Evolutionary conservation across 2,113 vertebrate species (phyloP).

Genomic region (Coptodon bakossiorum): DNA sequence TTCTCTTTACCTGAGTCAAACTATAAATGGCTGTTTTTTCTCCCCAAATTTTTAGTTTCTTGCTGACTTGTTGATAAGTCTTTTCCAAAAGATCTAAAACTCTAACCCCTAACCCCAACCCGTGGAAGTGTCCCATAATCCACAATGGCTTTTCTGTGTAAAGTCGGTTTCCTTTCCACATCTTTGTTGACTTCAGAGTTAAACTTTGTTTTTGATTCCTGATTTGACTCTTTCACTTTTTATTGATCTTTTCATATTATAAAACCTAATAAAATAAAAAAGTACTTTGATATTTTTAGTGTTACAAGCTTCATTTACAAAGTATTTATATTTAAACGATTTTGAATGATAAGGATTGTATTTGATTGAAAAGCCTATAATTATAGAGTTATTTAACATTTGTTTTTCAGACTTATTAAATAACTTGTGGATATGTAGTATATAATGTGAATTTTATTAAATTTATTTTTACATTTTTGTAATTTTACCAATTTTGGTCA

Average conservation of each 20-base stretch:
- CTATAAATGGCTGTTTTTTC: neutral
- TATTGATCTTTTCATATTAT: neutral
- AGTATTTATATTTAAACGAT: neutral
- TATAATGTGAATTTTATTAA: fast-evolving
- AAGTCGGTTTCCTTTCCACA: neutral
- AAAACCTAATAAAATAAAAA: neutral
- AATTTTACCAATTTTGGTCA: neutral
- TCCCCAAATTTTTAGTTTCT: neutral
- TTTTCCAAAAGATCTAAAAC: neutral
- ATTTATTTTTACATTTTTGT: neutral
- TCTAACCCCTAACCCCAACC: neutral
- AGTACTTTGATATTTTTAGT: neutral
- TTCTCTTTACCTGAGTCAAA: neutral
- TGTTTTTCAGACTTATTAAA: neutral
- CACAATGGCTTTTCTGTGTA: neutral
- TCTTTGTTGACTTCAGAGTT: neutral
- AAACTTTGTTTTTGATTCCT: neutral
- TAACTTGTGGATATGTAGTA: neutral
- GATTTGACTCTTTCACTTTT: neutral
- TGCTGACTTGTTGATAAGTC: neutral
- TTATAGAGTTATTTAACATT: neutral
- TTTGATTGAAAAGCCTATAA: neutral
- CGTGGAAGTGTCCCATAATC: neutral
- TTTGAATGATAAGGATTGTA: neutral
- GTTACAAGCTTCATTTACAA: neutral